Evolutionary conservation across 2,113 vertebrate genomes (phyloP).

Genomic region (Mesembrinibis cayennensis): DNA sequence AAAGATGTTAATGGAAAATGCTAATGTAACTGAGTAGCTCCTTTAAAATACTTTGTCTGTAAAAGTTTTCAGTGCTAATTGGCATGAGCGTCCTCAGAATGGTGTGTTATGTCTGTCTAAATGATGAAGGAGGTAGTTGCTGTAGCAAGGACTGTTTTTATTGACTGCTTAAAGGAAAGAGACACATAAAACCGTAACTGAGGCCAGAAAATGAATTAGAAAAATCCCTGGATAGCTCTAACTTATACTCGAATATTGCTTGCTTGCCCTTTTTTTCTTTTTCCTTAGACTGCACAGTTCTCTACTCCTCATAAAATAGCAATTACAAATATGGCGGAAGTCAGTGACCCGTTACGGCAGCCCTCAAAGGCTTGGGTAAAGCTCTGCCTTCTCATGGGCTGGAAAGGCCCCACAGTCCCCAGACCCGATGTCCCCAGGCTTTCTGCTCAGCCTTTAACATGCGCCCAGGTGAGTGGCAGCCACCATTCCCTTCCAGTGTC

Average conservation of each 20-base stretch:
- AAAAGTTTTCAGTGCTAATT: background rate
- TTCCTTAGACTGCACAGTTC: background rate
- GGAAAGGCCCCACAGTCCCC: background rate
- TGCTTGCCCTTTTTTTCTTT: background rate
- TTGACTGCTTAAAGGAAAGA: conserved; percentile 49
- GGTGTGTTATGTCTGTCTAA: background rate
- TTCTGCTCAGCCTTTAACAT: background rate
- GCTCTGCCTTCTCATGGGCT: background rate
- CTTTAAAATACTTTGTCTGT: background rate
- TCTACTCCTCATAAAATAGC: background rate
- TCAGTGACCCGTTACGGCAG: background rate
- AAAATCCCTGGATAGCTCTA: conserved; percentile 56
- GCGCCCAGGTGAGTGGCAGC: background rate
- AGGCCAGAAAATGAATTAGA: conserved; percentile 42
- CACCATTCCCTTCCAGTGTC: fast-evolving
- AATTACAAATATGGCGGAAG: conserved; percentile 12
- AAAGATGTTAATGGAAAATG: background rate
- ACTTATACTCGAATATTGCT: background rate
- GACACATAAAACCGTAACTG: conserved; percentile 48
- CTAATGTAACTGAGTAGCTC: background rate
- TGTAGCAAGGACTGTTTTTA: conserved; percentile 66
- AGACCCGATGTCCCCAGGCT: fast-evolving
- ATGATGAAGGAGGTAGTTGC: conserved; percentile 24
- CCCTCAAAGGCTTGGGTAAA: background rate
- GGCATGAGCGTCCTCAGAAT: background rate